These are phyloP conservation scores for Orchestes rusci DNA, from an alignment of 2,888 invertebrate genomes.

Conservation along the genomic window DNA sequence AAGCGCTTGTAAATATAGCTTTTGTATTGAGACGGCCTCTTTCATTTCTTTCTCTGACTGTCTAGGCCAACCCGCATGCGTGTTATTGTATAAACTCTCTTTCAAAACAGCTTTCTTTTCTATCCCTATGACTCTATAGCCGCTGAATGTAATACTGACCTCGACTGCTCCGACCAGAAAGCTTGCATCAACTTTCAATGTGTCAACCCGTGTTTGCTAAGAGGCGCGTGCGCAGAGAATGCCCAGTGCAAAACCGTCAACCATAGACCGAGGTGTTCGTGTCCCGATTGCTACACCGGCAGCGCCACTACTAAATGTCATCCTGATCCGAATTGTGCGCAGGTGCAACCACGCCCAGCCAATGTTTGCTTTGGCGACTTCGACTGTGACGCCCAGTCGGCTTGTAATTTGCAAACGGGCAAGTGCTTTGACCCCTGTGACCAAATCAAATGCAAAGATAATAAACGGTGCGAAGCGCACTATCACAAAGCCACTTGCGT, in stretches of 20 bases:
- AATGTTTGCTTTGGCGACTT: constrained; percentile 58
- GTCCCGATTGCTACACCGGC: constrained; percentile 81
- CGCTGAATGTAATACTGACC: constrained; percentile 78
- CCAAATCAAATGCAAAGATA: constrained; percentile 65
- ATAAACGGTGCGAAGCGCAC: constrained; percentile 83
- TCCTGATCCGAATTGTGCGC: constrained; percentile 71
- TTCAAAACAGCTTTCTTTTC: constrained; percentile 59
- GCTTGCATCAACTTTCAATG: constrained; percentile 87
- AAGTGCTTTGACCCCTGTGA: constrained; percentile 78
- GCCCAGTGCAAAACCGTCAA: constrained; percentile 79
- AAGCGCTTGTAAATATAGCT: constrained; percentile 33
- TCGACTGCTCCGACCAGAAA: constrained; percentile 86
- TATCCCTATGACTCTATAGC: constrained; percentile 42
- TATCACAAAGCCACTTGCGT: constrained; percentile 80
- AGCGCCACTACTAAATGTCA: constrained; percentile 72
- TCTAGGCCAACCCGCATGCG: constrained; percentile 52
- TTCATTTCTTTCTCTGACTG: constrained; percentile 46
- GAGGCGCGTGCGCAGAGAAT: constrained; percentile 83
- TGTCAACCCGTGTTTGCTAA: constrained; percentile 82
- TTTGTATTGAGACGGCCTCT: constrained; percentile 42
- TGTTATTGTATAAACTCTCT: constrained; percentile 38
- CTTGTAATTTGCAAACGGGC: constrained; percentile 62
- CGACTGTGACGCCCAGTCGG: constrained; percentile 68
- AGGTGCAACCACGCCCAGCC: constrained; percentile 52
- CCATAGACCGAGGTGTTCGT: constrained; percentile 81